Evolutionary conservation across 2,797 vertebrate genomes (phyloP).

Genomic region (Melanogrammus aeglefinus): DNA sequence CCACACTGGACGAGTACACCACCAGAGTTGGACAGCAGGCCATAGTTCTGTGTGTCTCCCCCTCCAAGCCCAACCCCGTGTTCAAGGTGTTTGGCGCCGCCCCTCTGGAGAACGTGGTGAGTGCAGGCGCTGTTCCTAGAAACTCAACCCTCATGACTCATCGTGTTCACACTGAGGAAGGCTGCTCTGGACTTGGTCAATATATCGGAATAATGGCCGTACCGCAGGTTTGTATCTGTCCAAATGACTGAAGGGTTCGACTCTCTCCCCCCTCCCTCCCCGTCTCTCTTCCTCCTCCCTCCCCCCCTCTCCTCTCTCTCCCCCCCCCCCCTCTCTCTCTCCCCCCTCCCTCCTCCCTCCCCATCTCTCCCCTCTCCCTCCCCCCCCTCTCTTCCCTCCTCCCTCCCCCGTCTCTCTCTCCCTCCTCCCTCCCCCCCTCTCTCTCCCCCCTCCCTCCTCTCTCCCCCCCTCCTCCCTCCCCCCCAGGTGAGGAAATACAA

Average conservation of each 20-base stretch:
- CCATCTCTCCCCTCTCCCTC: background rate
- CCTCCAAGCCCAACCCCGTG: constrained; percentile 95
- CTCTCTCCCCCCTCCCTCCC: no score
- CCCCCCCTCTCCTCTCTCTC: constrained; percentile 31
- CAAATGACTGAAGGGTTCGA: no score
- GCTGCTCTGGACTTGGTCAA: no score
- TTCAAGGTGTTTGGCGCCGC: constrained; percentile 98
- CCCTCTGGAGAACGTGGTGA: constrained; percentile 96
- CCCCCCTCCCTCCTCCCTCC: no score
- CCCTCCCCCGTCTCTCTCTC: background rate
- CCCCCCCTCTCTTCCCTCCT: no score
- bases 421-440: no score
- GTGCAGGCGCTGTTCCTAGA: constrained; percentile 27
- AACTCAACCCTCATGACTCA: background rate
- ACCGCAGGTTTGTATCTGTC: no score
- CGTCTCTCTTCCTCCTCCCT: background rate
- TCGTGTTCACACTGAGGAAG: no score
- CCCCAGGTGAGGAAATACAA: constrained; percentile 97
- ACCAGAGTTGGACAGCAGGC: constrained; percentile 97
- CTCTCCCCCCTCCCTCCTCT: background rate
- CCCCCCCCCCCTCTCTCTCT: constrained; percentile 32
- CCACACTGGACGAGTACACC: constrained; percentile 95
- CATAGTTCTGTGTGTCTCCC: constrained; percentile 95
- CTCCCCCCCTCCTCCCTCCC: constrained; percentile 22
- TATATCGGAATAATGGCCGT: no score